A percentile compares a stretch with the other conserved stretches of the same genome.
phyloP scores from a whole-genome alignment of 2,113 vertebrate genomes.

The Gobius niger region DNA sequence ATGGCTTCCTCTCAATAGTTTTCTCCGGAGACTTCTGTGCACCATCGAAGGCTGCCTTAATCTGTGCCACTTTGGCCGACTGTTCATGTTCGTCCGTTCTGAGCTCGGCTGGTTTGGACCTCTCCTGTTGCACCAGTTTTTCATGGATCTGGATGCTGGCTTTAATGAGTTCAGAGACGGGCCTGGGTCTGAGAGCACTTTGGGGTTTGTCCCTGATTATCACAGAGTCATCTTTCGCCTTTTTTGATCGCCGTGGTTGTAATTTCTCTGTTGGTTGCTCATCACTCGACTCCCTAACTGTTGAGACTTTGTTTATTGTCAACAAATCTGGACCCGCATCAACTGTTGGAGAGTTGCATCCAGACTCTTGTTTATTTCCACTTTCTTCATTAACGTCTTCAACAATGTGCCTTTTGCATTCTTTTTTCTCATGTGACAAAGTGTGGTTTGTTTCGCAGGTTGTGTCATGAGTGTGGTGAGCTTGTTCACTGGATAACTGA shows the following conservation, averaged over 20 bases:
- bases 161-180: constrained; percentile 77
- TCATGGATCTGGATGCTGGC: constrained; percentile 74
- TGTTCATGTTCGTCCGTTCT: constrained; percentile 68
- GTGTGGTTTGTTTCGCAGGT: neutral
- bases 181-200: constrained; percentile 53
- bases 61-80: constrained; percentile 76
- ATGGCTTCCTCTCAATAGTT: constrained; percentile 67
- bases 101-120: constrained; percentile 60
- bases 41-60: constrained; percentile 77
- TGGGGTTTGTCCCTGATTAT: constrained; percentile 37
- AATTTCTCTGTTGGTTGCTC: constrained; percentile 20
- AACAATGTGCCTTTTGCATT: constrained; percentile 24
- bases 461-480: constrained; percentile 12
- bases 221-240: constrained; percentile 31
- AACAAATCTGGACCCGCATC: constrained; percentile 15
- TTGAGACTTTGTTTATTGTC: constrained; percentile 29
- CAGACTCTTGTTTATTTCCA: constrained; percentile 6
- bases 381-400: constrained; percentile 12
- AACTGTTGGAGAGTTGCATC: constrained; percentile 13
- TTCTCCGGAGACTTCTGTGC: constrained; percentile 72
- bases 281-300: neutral
- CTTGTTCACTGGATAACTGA: constrained; percentile 2
- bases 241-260: constrained; percentile 13
- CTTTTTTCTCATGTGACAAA: constrained; percentile 27
- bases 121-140: constrained; percentile 69